Conservation (phyloP, 2,797 vertebrate species). For the Cryptoblepharus egeriae region DNA sequence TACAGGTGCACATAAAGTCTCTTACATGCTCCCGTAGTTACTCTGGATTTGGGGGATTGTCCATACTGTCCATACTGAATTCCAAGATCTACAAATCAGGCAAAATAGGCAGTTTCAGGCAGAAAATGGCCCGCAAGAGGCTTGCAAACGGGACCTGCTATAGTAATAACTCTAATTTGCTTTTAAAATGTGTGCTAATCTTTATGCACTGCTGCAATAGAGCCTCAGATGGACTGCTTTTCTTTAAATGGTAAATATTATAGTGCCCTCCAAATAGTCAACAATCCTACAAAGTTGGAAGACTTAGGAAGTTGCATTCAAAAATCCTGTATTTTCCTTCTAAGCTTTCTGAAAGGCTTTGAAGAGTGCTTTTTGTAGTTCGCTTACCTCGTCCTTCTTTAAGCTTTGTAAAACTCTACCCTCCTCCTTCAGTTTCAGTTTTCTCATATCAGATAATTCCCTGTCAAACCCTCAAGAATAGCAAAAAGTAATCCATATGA, state of each 20-base stretch:
- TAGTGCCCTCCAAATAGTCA: slow-evolving; percentile 36
- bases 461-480: slow-evolving; percentile 62
- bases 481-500: slow-evolving; percentile 25
- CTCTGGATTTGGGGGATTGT: no score
- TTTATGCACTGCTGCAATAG: neutral
- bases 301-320: slow-evolving; percentile 54
- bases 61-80: neutral
- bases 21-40: no score
- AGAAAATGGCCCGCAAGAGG: neutral
- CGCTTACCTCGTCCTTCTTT: slow-evolving; percentile 50
- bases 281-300: slow-evolving; percentile 47
- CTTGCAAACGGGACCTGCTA: slow-evolving; percentile 40
- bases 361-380: slow-evolving; percentile 52
- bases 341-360: slow-evolving; percentile 60
- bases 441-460: slow-evolving; percentile 44
- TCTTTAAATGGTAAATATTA: slow-evolving; percentile 44
- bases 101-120: slow-evolving; percentile 20
- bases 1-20: no score
- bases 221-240: slow-evolving; percentile 2
- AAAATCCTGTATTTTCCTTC: slow-evolving; percentile 59
- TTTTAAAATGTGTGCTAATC: slow-evolving; percentile 32
- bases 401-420: slow-evolving; percentile 60
- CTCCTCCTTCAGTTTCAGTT: slow-evolving; percentile 60
- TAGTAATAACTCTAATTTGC: slow-evolving; percentile 17
- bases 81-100: slow-evolving; percentile 9